Base-by-base conservation (phyloP, 2,113 vertebrate genomes). In the Halichoeres trimaculatus region DNA sequence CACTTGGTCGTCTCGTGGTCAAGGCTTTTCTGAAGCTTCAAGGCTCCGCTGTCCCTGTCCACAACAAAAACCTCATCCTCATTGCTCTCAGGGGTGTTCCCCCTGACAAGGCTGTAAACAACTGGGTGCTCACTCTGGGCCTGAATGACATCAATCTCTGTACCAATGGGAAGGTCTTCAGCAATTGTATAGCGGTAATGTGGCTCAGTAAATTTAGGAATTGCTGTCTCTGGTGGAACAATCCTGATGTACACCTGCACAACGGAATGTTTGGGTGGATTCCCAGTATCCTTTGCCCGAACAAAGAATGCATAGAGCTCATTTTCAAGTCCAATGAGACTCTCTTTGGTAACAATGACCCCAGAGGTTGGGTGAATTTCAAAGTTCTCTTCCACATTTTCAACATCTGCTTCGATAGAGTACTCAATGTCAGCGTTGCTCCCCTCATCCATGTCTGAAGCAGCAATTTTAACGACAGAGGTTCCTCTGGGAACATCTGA, bases 1-100 rank as follows among this genome's bases (percentile, higher is more conserved):
- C 98, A 99, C 77, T 98, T 98, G 3, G 96, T 96, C 0, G 90
- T 94, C 88, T 99, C 98, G 8, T 99, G 97, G 84, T 99, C 96
- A 1, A 99, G 95, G 50, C 80, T 94, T 81, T 99, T 99, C 75
- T 97, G 95, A 43, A 99, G 92, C 85, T 97, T 99, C 80, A 99
- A 85, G 20, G 90, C 86, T 50, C 98, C 98, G 5, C 92, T 96
- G 61, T 96, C 94, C 19, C 74, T 91, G 85, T 97, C 96, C 10
- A 99, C 93, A 38, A 96, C 95, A 89, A 99, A 99, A 68, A 95
- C 91, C n/a, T 97, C 95, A 72, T 96, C 95, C 77, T 88, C 93
- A 0, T 99, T 99, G 88, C 97, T 98, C 84, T 99, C 98, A 0
- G 94, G 94, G 12, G 96, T 97, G 77, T 94, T 95, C 14, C 98